Conservation (phyloP, 64 coral and sea anemone genomes). For the Astreopora myriophthalma region DNA sequence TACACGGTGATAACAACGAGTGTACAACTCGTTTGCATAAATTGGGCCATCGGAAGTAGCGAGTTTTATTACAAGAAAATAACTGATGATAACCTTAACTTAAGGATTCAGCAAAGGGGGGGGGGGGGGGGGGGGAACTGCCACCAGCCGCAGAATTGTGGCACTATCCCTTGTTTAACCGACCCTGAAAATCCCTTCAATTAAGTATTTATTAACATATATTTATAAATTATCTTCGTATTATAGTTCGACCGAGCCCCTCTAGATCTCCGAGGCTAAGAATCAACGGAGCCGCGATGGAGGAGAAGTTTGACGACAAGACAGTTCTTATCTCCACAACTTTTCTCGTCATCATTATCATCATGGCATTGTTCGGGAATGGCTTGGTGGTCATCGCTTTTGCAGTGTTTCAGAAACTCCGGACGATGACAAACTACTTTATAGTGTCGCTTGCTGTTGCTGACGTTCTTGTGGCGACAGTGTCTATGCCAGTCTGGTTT, state of each 20-base stretch:
- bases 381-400: conserved; percentile 84
- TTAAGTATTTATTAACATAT: too few species aligned
- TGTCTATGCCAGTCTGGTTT: conserved; percentile 88
- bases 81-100: too few species aligned
- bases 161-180: too few species aligned
- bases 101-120: too few species aligned
- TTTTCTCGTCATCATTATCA: conserved; percentile 86
- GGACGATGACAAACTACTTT: conserved; percentile 95
- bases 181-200: too few species aligned
- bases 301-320: conserved; percentile 3
- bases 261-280: not conserved
- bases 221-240: not conserved
- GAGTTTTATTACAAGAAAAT: too few species aligned
- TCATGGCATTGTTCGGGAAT: conserved; percentile 88
- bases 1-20: too few species aligned
- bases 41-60: too few species aligned
- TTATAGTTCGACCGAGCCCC: not conserved
- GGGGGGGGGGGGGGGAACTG: too few species aligned
- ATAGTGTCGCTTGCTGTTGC: conserved; percentile 89
- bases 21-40: too few species aligned
- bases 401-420: conserved; percentile 74
- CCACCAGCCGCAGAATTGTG: too few species aligned
- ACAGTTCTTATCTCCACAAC: conserved; percentile 56
- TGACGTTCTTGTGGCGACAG: conserved; percentile 82
- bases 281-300: not conserved